Base-by-base conservation (phyloP, 2,888 invertebrate genomes). In the Carterocephalus palaemon region DNA sequence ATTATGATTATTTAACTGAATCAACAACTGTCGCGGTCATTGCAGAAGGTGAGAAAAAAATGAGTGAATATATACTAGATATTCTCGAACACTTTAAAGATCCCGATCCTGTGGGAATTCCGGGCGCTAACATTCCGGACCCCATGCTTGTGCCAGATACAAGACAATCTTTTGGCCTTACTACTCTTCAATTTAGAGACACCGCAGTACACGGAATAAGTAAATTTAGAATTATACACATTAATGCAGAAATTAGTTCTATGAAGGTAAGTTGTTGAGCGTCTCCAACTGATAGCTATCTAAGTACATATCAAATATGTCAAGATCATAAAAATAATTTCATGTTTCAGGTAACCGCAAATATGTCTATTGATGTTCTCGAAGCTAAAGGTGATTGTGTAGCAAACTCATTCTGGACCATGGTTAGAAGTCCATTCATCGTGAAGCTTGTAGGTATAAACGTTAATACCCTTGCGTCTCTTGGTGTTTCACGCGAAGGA, bases 71-170 rank as follows among this genome's bases (percentile, higher is more conserved):
- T 63, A 88, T 95, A 29, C 81, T 91, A 32, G 84, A 88, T 4
- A 82, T 95, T 4, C 64, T 96, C 23, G 91, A 93, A 46, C 95
- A 95, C 67, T 95, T 92, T 73, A 93, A 95, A 70, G 90, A 94
- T 62, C 88, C 90, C 8, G 92, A 95, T 71, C 95, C 95, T 0
- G 82, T 93, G 3, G 95, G 95, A 3, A 67, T 95, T n/a, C 95
- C 95, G 0, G 93, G 93, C 0, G 91, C 90, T 0, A 90, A 92
- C 1, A 89, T 96, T 38, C 93, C 93, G 0, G 95, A 96, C 66
- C 96, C 96, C 0, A 91, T 94, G 82, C 78, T 88, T 1, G 91
- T 95, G 13, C 95, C 95, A 0, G 91, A 93, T 54, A 91, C 93
- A 78, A 90, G 89, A 42, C 92, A 93, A 59, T 90, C 91, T 20